Percentiles rank a stretch among this genome's conserved stretches.
Conservation (phyloP, 2,797 vertebrate species). For the Cyclura pinguis region DNA sequence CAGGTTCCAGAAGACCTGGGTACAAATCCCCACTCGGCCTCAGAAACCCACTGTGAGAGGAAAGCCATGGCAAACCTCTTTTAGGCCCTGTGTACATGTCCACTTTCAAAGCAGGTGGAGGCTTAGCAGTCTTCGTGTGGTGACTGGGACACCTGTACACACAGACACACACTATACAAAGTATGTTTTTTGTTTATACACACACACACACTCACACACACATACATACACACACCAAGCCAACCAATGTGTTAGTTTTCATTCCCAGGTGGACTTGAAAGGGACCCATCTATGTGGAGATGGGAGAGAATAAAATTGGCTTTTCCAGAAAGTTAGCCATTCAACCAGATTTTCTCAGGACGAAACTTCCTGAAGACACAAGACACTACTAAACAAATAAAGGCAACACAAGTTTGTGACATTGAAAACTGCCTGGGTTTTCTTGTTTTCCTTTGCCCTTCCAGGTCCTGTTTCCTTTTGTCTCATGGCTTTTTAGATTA, state of each 20-base stretch:
- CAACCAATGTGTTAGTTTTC: background rate
- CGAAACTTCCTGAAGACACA: background rate
- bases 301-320: background rate
- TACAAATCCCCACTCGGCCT: no score
- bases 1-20: no score
- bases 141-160: no score
- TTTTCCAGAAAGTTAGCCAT: background rate
- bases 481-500: background rate
- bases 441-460: background rate
- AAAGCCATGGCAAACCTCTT: background rate
- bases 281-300: background rate
- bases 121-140: no score
- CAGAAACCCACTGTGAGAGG: background rate
- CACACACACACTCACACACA: no score
- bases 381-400: background rate
- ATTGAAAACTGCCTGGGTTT: background rate
- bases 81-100: background rate
- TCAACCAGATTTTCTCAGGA: background rate
- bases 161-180: background rate
- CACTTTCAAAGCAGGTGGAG: no score
- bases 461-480: background rate
- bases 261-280: background rate
- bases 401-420: background rate
- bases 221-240: no score
- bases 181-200: no score